A percentile compares a stretch with the other conserved stretches of the same genome.
Evolutionary conservation across 2,888 invertebrate genomes (phyloP).

Genomic region (Arrhopalites spinosus): DNA sequence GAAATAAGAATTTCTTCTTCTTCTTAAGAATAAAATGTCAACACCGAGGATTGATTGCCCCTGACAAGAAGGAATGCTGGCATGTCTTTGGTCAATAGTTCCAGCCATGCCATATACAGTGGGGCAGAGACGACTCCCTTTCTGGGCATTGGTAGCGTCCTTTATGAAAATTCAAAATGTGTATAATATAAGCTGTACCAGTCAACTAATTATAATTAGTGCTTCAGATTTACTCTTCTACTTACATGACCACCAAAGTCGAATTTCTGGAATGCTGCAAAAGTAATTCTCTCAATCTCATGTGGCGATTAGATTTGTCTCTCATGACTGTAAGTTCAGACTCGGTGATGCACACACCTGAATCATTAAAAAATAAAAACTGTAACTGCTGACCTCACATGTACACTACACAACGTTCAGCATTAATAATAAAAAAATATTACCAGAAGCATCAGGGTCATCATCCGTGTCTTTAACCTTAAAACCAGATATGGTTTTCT

Average conservation of each 20-base stretch:
- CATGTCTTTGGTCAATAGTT: conserved; percentile 82
- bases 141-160: conserved; percentile 92
- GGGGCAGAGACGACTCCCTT: conserved; percentile 88
- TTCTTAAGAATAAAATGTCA: conserved; percentile 50
- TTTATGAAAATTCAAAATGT: conserved; percentile 58
- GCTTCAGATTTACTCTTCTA: conserved; percentile 41
- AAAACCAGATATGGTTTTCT: conserved; percentile 60
- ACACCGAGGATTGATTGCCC: conserved; percentile 58
- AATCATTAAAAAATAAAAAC: conserved; percentile 42
- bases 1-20: not conserved
- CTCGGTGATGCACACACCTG: conserved; percentile 69
- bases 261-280: conserved; percentile 79
- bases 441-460: not conserved
- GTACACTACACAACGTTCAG: not conserved
- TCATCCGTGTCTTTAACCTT: conserved; percentile 13
- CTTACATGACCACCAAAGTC: conserved; percentile 89
- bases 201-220: not conserved
- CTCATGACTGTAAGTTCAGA: conserved; percentile 79
- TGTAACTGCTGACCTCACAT: not conserved
- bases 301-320: conserved; percentile 86
- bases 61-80: conserved; percentile 66
- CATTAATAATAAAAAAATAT: not conserved
- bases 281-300: conserved; percentile 85
- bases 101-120: conserved; percentile 97
- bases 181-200: not conserved